A percentile compares a stretch with the other conserved stretches of the same genome.
Evolutionary conservation across 2,113 vertebrate species (phyloP).

Genomic region (Rhinopomastus cyanomelas): DNA sequence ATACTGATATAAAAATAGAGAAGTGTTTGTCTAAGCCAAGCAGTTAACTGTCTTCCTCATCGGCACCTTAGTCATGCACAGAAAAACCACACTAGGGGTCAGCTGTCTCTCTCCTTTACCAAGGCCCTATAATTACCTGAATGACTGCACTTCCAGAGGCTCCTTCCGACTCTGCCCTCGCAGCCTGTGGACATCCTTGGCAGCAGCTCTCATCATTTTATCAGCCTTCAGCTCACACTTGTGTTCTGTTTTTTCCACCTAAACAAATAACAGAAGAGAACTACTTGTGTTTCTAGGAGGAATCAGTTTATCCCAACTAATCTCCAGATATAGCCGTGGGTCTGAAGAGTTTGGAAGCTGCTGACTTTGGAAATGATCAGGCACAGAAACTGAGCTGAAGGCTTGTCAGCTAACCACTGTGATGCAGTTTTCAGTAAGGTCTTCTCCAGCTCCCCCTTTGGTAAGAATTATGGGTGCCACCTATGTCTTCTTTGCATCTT

Average conservation of each 20-base stretch:
- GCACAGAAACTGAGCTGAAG: neutral
- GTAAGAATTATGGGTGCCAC: neutral
- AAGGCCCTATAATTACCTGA: slow-evolving; percentile 79
- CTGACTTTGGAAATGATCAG: neutral
- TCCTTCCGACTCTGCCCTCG: slow-evolving; percentile 91
- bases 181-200: slow-evolving; percentile 94
- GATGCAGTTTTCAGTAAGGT: neutral
- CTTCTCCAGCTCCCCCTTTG: neutral
- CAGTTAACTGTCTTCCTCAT: neutral
- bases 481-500: neutral
- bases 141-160: slow-evolving; percentile 91
- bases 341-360: neutral
- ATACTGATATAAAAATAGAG: neutral
- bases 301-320: neutral
- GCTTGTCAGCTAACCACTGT: neutral
- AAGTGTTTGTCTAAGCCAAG: neutral
- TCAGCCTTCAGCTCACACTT: slow-evolving; percentile 87
- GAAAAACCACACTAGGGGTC: neutral
- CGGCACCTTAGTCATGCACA: neutral
- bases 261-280: neutral
- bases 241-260: slow-evolving; percentile 84
- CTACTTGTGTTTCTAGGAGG: neutral
- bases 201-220: slow-evolving; percentile 94
- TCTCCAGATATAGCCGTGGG: neutral
- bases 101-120: neutral